Base-by-base conservation (phyloP, 92 coral and sea anemone species). In the Anthopleura xanthogrammica region DNA sequence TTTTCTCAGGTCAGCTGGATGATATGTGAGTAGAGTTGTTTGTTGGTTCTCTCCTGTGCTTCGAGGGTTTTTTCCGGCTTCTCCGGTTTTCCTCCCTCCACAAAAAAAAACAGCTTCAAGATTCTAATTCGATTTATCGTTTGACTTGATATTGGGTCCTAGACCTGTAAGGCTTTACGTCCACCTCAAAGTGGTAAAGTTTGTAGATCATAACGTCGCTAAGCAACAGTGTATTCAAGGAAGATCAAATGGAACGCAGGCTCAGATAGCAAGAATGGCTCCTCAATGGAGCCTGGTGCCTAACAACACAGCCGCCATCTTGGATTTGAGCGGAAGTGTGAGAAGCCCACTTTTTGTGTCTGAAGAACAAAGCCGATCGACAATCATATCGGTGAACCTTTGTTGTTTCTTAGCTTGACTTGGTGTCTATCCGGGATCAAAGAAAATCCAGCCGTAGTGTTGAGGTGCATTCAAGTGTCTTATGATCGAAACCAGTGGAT, bases 241-340 rank as follows among this genome's bases (percentile, higher is more conserved):
- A 50, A 50, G 54, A 2, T 54, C 58, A 54, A 54, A 54, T 6
- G 58, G 14, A 54, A 12, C 70, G 70, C 70, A 20, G 70, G 70
- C 70, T 62, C 70, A 62, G 36, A 23, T 8, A 62, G 70, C 58
- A 46, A 46, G 5, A 46, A 46, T 46, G 50, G 50, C 36, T 50
- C 54, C 13, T 60, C 2, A 22, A 16, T 17, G 29, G 71, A 20
- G 82, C 41, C 82, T 79, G 82, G 82, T 57, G 36, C 82, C 70
- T 62, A 62, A 55, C 43, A 57, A 41, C 42, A 78, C n/a, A 79
- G 74, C 70, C 41, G 82, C 82, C 82, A 79, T 79, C 82, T 79
- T 79, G 62, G 74, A 55, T 79, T 43, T 77, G 22, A 41, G 73
- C 72, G 82, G 82, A 79, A 79, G 66, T 60, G 70, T 1, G 29